These are phyloP conservation scores for Pseudoatta argentina DNA, from an alignment of 1,140 invertebrate species.

Conservation along the genomic window DNA sequence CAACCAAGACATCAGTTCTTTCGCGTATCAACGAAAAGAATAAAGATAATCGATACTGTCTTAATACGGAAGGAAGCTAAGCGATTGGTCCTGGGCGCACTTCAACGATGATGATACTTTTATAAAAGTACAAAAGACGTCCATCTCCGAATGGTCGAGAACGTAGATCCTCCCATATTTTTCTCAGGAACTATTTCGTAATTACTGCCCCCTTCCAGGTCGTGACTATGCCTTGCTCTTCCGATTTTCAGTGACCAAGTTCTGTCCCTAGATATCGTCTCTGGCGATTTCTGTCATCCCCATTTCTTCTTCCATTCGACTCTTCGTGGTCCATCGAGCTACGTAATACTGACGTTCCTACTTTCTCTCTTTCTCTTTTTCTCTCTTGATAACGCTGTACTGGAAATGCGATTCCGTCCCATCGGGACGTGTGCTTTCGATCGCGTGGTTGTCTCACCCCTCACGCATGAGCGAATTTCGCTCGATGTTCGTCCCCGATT, in stretches of 20 bases:
- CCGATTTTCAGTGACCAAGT: constrained; percentile 39
- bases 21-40: constrained; percentile 13
- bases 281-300: constrained; percentile 23
- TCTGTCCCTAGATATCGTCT: constrained; percentile 15
- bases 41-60: constrained; percentile 50
- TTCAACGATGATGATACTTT: constrained; percentile 20
- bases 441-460: constrained; percentile 57
- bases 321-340: constrained; percentile 60
- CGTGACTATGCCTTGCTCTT: constrained; percentile 1
- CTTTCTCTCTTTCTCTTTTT: not conserved
- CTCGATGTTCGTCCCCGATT: constrained; percentile 16
- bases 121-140: constrained; percentile 74
- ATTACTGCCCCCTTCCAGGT: constrained; percentile 19
- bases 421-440: constrained; percentile 65
- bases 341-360: constrained; percentile 39
- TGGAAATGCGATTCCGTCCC: constrained; percentile 62
- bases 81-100: constrained; percentile 54
- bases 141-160: constrained; percentile 30
- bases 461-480: constrained; percentile 63
- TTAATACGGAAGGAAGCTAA: constrained; percentile 21
- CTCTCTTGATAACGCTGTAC: not conserved
- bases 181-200: constrained; percentile 37
- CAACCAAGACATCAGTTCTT: constrained; percentile 60
- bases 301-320: constrained; percentile 47
- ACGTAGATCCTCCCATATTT: constrained; percentile 28